These are phyloP conservation scores for Pogonocichla stellata DNA, from an alignment of 2,113 vertebrate genomes.

Conservation along the genomic window DNA sequence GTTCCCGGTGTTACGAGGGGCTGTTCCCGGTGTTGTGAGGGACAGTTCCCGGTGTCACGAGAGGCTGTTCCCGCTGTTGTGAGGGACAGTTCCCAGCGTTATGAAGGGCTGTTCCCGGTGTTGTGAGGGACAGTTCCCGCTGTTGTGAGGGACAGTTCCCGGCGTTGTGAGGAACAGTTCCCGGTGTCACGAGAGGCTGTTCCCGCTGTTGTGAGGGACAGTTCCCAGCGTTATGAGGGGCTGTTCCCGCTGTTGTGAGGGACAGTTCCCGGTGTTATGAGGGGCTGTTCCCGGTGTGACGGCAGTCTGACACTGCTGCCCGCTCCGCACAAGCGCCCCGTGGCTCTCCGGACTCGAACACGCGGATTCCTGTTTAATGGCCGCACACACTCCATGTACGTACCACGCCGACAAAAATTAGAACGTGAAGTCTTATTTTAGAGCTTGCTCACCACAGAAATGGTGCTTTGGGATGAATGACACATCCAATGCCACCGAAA, in stretches of 20 bases:
- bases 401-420: neutral
- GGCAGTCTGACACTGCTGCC: neutral
- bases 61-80: rapidly evolving
- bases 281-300: neutral
- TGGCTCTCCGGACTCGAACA: neutral
- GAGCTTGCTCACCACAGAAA: neutral
- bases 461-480: neutral
- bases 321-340: rapidly evolving
- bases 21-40: neutral
- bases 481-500: neutral
- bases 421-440: neutral
- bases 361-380: neutral
- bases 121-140: rapidly evolving
- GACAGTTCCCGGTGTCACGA: rapidly evolving
- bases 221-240: neutral
- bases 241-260: neutral
- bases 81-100: too few species aligned
- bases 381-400: rapidly evolving
- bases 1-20: rapidly evolving
- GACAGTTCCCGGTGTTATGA: neutral
- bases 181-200: rapidly evolving
- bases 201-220: too few species aligned
- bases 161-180: too few species aligned
- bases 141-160: rapidly evolving
- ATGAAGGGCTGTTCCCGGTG: too few species aligned